Base-by-base conservation (phyloP, 2,797 vertebrate genomes). In the Acipenser oxyrinchus region DNA sequence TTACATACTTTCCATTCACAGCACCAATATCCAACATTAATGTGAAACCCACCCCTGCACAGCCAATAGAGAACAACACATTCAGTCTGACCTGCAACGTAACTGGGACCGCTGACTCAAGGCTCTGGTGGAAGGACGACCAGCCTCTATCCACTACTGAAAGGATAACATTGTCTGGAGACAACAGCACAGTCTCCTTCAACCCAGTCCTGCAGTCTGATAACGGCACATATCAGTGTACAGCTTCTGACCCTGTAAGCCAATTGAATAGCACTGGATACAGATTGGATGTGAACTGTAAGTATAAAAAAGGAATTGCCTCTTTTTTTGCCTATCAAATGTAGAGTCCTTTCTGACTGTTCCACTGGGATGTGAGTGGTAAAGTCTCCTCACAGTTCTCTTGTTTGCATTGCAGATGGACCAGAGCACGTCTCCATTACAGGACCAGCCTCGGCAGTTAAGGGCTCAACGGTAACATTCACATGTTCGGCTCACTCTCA, bases 31-130 rank as follows among this genome's bases (percentile, higher is more conserved):
- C 60, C 13, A 79, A 74, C 11, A 79, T 86, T 68, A 66, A 6
- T 65, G 58, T 88, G 73, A 74, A 49, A 52, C 49, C 12, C 51
- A 62, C n/a, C 51, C 66, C 64, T 6, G 6, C 12, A 7, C 61
- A 71, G 62, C 86, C 88, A 63, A 76, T 84, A 65, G 50, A 71
- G 6, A 18, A 11, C 4, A 0, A 75, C 10, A 73, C 72, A 68
- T 72, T 88, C 62, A 76, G 70, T n/a, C 81, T 90, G 2, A 76
- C 61, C 13, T 89, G 89, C 77, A 66, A 79, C 0, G 75, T 88
- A 48, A 51, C 1, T n/a, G 86, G 83, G 10, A 48, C 63, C 2
- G 84, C 78, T 61, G 63, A 76, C 37, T 57, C 0, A 0, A 72
- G 87, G 59, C 61, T 74, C 50, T 90, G 89, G 88, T 68, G 69